Percentiles rank a stretch among this genome's conserved stretches.
phyloP scores from a whole-genome alignment of 2,113 vertebrate genomes.

The Bubo blakistoni region DNA sequence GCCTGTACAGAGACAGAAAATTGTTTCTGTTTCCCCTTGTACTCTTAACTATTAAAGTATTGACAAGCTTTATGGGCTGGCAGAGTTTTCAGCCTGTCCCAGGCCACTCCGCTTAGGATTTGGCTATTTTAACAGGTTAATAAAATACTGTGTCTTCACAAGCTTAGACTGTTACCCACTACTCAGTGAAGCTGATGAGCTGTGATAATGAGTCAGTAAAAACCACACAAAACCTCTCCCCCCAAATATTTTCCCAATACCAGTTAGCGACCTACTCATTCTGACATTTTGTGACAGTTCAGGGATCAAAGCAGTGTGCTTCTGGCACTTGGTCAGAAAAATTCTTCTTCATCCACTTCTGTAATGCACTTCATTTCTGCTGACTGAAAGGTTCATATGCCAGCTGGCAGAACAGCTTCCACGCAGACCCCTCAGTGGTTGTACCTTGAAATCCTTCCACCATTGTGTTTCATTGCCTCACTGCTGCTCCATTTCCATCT shows the following conservation, averaged over 20 bases:
- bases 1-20: neutral
- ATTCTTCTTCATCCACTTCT: neutral
- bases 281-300: neutral
- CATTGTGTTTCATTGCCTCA: neutral
- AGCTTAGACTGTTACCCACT: neutral
- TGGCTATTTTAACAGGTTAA: neutral
- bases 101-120: neutral
- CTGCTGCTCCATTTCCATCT: neutral
- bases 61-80: neutral
- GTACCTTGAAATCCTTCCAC: neutral
- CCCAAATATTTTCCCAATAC: neutral
- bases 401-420: neutral
- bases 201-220: neutral
- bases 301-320: neutral
- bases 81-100: neutral
- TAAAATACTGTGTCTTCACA: neutral
- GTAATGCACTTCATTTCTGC: neutral
- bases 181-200: neutral
- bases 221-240: neutral
- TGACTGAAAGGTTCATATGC: neutral
- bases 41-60: neutral
- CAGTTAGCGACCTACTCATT: neutral
- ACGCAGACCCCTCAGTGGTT: neutral
- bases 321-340: neutral
- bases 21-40: neutral